Evolutionary conservation across 2,113 vertebrate species (phyloP), one percentile per base, ranked within the genome.

Genomic region (Holacanthus passer): DNA sequence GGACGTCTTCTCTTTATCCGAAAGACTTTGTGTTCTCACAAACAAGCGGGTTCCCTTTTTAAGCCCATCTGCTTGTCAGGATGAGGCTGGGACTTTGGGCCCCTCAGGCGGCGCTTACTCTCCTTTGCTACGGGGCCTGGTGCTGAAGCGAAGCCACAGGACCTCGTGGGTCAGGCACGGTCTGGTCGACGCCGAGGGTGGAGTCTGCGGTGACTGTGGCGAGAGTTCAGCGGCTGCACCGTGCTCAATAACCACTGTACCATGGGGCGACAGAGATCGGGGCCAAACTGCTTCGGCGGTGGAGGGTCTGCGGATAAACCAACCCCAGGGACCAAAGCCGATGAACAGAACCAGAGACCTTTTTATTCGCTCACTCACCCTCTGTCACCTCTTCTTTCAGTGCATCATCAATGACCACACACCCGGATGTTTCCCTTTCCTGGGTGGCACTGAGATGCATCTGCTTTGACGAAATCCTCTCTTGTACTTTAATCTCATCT

Each of bases 1-100:
- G 75, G 81, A 82, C 73, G 69, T 45, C 87, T 56, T 76, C 70
- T 88, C 77, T 82, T 76, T 68, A 66, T 79, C 53, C 52, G 31
- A 73, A 87, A 82, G 72, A 90, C 81, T 83, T 85, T 86, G 81
- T 82, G 83, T 84, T 82, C 82, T 78, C 75, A 60, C 77, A 86
- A 83, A 83, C 72, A 77, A 73, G 81, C 50, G 8, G 76, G 71
- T 81, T 77, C 67, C 39, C 41, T 79, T 80, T 45, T 81, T 41
- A 79, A 73, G 88, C 71, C 77, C 73, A 76, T 90, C 87, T 77
- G 85, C 80, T 89, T 73, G 73, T 86, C 82, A 58, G 41, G 78
- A 92, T 89, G 89, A 89, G 69, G 89, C 85, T 50, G 81, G 84
- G 81, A 86, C 83, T 85, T 39, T 58, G 48, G 53, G 69, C 53